Base-by-base conservation (phyloP, 2,797 vertebrate genomes). In the Nannoperca australis region DNA sequence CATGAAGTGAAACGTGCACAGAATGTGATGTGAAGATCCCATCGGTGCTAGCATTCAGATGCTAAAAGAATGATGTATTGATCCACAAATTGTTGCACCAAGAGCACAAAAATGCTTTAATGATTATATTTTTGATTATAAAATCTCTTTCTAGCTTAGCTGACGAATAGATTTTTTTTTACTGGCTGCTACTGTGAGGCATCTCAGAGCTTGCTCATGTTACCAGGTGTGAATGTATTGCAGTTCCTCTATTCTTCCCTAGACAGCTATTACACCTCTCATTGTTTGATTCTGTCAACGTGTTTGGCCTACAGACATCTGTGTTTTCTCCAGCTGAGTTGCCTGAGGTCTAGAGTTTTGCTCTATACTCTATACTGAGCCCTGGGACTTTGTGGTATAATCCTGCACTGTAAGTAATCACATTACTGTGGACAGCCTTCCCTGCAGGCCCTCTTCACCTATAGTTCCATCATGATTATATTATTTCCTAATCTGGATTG, bases 121-220 rank as follows among this genome's bases (percentile, higher is more conserved):
- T 32, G 32, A 32, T 17, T 3, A 5, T 27, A 2, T 63, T 0
- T 27, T 54, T 8, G 18, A 50, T 81, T 73, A 36, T 12, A 36
- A 12, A 74, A 64, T 78, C 64, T 67, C 2, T 22, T 17, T 40
- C 27, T 53, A 4, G 44, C 70, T 85, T 66, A 64, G 75, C 42
- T 79, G 53, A 68, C 51, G 42, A 34, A 11, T 27, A 1, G 4
- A 54, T 22, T 56, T 13, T 8, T 8, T 32, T 3, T 22, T 20
- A 50, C 49, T 27, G 17, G 8, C 61, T 12, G 0, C 22, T 50
- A 9, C 32, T 27, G 30, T 1, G 13, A 38, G n/a, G 47, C 47
- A 22, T 17, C 2, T 53, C 14, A 62, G 22, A 38, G 51, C 45
- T 63, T 36, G 36, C 14, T 70, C 69, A 12, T 58, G 38, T 53